A percentile compares a stretch with the other conserved stretches of the same genome.
Evolutionary conservation across 2,113 vertebrate species (phyloP).

Genomic region (Pseudorhombus dupliciocellatus): DNA sequence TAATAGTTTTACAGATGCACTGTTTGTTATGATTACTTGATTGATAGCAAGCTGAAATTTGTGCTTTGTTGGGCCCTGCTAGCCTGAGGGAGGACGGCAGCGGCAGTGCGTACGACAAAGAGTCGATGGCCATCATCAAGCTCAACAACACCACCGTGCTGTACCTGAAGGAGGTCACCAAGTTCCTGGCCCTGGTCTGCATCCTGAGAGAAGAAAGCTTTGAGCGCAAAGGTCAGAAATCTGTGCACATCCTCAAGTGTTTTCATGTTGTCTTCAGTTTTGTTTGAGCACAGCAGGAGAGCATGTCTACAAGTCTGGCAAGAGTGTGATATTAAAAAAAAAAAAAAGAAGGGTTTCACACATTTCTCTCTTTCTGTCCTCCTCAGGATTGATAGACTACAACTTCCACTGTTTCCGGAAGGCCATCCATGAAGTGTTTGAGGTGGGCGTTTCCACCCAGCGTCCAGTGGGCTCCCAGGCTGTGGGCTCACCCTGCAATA

Average conservation of each 20-base stretch:
- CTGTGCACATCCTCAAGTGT: neutral
- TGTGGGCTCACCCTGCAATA: conserved; percentile 87
- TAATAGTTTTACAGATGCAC: conserved; percentile 25
- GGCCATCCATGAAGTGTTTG: conserved; percentile 99
- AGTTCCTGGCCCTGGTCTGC: conserved; percentile 98
- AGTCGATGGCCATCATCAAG: conserved; percentile 99
- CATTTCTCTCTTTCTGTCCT: neutral
- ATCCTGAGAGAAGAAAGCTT: conserved; percentile 99
- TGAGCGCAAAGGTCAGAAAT: conserved; percentile 92
- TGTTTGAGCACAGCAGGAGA: no score
- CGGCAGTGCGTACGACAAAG: conserved; percentile 98
- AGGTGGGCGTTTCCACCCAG: conserved; percentile 91
- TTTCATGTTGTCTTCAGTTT: neutral
- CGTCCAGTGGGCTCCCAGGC: conserved; percentile 83
- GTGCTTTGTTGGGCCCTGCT: conserved; percentile 12
- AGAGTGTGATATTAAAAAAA: no score
- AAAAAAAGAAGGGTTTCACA: no score
- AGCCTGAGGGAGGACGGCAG: conserved; percentile 97
- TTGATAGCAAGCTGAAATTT: conserved; percentile 6
- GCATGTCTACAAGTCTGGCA: no score
- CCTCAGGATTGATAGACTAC: conserved; percentile 97
- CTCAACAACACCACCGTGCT: conserved; percentile 99
- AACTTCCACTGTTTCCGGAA: conserved; percentile 99
- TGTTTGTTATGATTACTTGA: neutral
- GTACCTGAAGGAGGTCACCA: conserved; percentile 99